Conservation (phyloP, 1,140 invertebrate genomes). For the Panagrolaimus sp. region DNA sequence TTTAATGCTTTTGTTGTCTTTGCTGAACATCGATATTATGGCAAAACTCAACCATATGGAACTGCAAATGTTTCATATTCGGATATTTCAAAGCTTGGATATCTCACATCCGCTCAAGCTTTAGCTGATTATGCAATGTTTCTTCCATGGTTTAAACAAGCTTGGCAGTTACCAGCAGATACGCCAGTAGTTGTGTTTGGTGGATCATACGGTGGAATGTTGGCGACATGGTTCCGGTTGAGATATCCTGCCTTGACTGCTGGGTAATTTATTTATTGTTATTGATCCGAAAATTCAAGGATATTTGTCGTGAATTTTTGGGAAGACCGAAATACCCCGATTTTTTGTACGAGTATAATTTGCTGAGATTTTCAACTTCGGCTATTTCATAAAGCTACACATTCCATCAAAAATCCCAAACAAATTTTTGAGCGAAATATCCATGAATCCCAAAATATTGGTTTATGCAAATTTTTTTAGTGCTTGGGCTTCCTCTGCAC, state of each 20-base stretch:
- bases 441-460: too few relatives aligned
- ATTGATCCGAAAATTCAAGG: too few relatives aligned
- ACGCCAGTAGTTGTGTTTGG: slow-evolving; percentile 73
- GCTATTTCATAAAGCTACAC: too few relatives aligned
- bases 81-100: slow-evolving; percentile 68
- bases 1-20: slow-evolving; percentile 79
- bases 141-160: slow-evolving; percentile 67
- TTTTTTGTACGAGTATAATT: too few relatives aligned
- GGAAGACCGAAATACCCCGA: too few relatives aligned
- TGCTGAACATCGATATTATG: slow-evolving; percentile 91
- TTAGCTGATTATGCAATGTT: slow-evolving; percentile 83
- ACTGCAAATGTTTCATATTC: slow-evolving; percentile 49
- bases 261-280: too few relatives aligned
- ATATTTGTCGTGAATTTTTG: too few relatives aligned
- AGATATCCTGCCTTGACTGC: slow-evolving; percentile 58
- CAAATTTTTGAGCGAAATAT: too few relatives aligned
- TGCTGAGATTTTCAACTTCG: too few relatives aligned
- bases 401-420: too few relatives aligned
- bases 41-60: slow-evolving; percentile 70
- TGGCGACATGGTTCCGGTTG: slow-evolving; percentile 64
- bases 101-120: slow-evolving; percentile 73
- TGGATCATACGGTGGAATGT: slow-evolving; percentile 77
- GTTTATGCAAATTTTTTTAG: neutral
- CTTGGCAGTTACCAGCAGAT: slow-evolving; percentile 35
- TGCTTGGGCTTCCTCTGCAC: slow-evolving; percentile 10